Base-by-base conservation (phyloP, 2,797 vertebrate species). In the Heliangelus exortis region DNA sequence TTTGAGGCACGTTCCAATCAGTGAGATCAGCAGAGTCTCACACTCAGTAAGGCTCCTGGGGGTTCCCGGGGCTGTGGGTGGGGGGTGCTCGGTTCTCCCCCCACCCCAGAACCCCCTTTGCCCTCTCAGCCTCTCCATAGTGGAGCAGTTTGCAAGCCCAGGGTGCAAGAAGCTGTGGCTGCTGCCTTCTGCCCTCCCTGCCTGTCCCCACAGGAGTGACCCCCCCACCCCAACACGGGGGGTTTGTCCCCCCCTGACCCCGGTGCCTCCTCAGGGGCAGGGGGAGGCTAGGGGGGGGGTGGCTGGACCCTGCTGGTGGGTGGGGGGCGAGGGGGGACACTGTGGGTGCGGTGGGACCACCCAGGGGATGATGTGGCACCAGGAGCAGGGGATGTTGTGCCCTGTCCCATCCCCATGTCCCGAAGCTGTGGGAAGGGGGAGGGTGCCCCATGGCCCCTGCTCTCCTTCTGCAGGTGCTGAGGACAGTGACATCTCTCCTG, bases 241-340 rank as follows among this genome's bases (percentile, higher is more conserved):
- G 16, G 12, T 45, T 45, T 47, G 45, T 19, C 45, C 45, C 45
- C 45, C 45, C 43, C 36, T 36, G 36, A 45, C 43, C 43, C 43
- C 43, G 13, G 13, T 15, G 43, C 43, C 18, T 45, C 11, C 36
- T 45, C 15, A 12, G 20, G 39, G 58, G 81, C 57, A 43, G 78
- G 53, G 83, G 98, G 98, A 79, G 94, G 79, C 77, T 96, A 95
- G 41, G 97, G 98, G 59, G 74, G 69, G 28, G 96, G 98, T 5
- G 98, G 5, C 65, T 98, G 25, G 97, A 98, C 18, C 79, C 97
- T 6, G 93, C 98, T 2, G 98, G 97, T 74, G 94, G 98, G 74
- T n/a, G 72, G 61, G 71, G 5, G 0, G 2, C 10, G 68, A 19
- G 48, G 21, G 7, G 10, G 31, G 13, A 7, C 69, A 3, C 5